Percentiles rank a stretch among this genome's conserved stretches.
Conservation (phyloP, 2,113 vertebrate species). For the Tychaedon coryphoeus region DNA sequence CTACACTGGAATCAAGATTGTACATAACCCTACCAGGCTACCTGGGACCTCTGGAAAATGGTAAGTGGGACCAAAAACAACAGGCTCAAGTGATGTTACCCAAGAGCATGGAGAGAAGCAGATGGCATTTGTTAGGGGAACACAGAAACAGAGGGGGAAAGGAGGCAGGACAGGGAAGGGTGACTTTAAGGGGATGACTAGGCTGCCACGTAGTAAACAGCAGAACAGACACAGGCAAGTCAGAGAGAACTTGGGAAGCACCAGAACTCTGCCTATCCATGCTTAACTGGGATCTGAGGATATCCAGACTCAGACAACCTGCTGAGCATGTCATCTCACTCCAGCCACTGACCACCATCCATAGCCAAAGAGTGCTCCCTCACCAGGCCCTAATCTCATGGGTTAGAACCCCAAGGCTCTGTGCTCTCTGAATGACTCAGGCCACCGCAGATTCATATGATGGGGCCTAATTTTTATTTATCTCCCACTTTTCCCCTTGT, state of each 20-base stretch:
- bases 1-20: not conserved
- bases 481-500: not conserved
- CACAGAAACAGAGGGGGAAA: not conserved
- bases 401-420: not conserved
- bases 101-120: not conserved
- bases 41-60: not conserved
- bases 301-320: not conserved
- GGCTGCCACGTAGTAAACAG: not conserved
- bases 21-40: not conserved
- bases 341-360: not conserved
- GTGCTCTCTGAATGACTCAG: not conserved
- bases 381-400: not conserved
- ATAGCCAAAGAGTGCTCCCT: not conserved
- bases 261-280: not conserved
- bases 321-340: not conserved
- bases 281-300: not conserved
- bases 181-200: not conserved
- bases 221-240: not conserved
- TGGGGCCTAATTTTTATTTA: not conserved
- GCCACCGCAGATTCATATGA: not conserved
- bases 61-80: not conserved
- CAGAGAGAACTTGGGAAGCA: not conserved
- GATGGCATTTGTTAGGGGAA: not conserved
- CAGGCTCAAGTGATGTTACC: accelerated
- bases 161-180: not conserved